These are phyloP conservation scores for Epinephelus malabaricus DNA, from an alignment of 2,797 vertebrate genomes.

Conservation along the genomic window DNA sequence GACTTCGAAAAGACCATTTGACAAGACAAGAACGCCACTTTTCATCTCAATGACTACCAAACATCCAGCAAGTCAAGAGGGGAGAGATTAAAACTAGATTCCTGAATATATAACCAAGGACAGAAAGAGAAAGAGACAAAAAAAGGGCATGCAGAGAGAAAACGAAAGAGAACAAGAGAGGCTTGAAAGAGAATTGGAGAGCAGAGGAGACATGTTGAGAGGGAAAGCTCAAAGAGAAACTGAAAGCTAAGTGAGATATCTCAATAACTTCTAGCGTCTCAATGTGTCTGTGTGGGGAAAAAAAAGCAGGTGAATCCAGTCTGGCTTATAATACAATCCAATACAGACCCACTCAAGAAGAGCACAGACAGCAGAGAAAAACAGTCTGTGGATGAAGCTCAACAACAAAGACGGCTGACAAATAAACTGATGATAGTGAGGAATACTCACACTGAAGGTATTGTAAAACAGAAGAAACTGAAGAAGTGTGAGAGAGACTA, in stretches of 20 bases:
- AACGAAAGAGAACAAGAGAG: conserved; percentile 57
- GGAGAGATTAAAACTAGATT: conserved; percentile 31
- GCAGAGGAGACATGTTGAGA: conserved; percentile 41
- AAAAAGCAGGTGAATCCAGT: conserved; percentile 34
- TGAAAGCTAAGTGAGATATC: conserved; percentile 40
- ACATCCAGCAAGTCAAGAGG: conserved; percentile 35
- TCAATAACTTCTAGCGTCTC: conserved; percentile 21
- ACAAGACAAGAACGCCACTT: conserved; percentile 42
- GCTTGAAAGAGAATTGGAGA: conserved; percentile 70
- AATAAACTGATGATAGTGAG: conserved; percentile 9
- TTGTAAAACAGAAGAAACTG: neutral
- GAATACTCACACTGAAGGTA: neutral
- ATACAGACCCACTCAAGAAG: conserved; percentile 11
- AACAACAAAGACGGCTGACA: conserved; percentile 16
- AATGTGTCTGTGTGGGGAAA: conserved; percentile 22
- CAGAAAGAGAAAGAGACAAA: conserved; percentile 4
- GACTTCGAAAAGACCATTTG: conserved; percentile 35
- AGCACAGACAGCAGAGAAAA: neutral
- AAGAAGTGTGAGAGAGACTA: neutral
- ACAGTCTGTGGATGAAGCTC: neutral
- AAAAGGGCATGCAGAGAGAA: conserved; percentile 10
- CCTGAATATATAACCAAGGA: conserved; percentile 30
- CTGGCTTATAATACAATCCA: conserved; percentile 22
- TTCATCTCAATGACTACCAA: conserved; percentile 47
- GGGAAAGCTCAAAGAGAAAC: conserved; percentile 47